Base-by-base conservation (phyloP, 2,888 invertebrate species). In the Platycheirus albimanus region DNA sequence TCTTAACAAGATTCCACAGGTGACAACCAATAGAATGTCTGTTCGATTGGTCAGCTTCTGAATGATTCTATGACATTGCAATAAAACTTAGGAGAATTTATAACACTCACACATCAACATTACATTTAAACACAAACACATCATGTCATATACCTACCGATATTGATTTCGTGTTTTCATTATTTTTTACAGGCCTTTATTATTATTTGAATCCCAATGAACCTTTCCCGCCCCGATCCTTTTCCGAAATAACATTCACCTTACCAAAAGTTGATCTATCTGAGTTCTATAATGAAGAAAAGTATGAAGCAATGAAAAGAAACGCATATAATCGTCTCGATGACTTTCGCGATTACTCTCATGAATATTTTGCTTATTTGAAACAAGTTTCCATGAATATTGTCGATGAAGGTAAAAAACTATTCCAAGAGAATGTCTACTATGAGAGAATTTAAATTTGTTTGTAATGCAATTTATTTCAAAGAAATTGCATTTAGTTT, bases 341-440 rank as follows among this genome's bases (percentile, higher is more conserved):
- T 0, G 92, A 93, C 78, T 92, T 93, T 0, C 91, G 92, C 0
- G 92, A 87, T 76, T 89, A 88, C 87, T 89, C 89, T 67, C 87
- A 88, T 67, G 90, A 90, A 79, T 90, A 90, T 86, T 83, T 89
- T 45, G 45, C 92, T 36, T 93, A 93, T 85, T 86, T 92, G 20
- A 90, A 90, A 63, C 91, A 92, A 0, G 92, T 93, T 0, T 92
- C 92, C 0, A 91, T 91, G 8, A 93, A 93, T 87, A 91, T 93
- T 81, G 90, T 89, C 70, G 91, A 92, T 70, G 92, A 92, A 85
- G 88, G 92, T 85, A 88, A 89, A 85, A 91, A 89, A 87, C 89
- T 92, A n/a, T 89, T 90, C 87, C 87, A 87, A 75, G 67, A 86
- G 54, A 87, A 88, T 71, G 85, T 87, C 75, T 83, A 88, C 81